Base-by-base conservation (phyloP, 2,113 vertebrate genomes). In the Colossoma macropomum region DNA sequence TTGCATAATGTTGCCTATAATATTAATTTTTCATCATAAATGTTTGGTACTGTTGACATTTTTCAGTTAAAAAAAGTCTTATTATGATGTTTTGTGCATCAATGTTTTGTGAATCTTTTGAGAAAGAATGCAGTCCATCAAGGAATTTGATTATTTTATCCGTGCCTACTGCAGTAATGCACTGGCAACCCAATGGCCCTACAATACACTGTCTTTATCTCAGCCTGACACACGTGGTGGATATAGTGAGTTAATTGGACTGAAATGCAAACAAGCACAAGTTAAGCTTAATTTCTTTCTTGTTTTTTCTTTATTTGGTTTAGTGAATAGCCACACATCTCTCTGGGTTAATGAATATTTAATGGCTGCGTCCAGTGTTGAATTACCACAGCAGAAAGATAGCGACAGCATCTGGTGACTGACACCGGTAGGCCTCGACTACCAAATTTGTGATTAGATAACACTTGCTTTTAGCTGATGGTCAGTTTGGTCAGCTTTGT, bases 331-430 rank as follows among this genome's bases (percentile, higher is more conserved):
- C 48, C 75, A 56, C 48, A 28, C 73, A 15, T 38, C 59, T 83
- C 25, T 86, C 23, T 81, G 50, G 52, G 86, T 72, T 85, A 63
- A 74, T 89, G 9, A 87, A 91, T 87, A 84, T 89, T 88, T 90
- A 54, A 91, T 86, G 48, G 0, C 69, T 83, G 17, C 72, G 71
- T 56, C 21, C 19, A 25, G 65, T 73, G 68, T 90, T 88, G 75
- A 45, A 84, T 91, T 91, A 87, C 80, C 6, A 75, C 75, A 80
- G 56, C 52, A 70, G 69, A 79, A 73, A 85, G 73, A 50, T 69
- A 70, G 83, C 60, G 59, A 34, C 69, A 62, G 83, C 30, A 50
- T 45, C 6, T 79, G 71, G 38, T 78, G 84, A 77, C 86, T 48
- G 50, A 86, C 71, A 69, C 85, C 69, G 41, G 30, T 15, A 48